Evolutionary conservation across 2,113 vertebrate species (phyloP), one percentile per base, ranked within the genome.

Genomic region (Carassius auratus): DNA sequence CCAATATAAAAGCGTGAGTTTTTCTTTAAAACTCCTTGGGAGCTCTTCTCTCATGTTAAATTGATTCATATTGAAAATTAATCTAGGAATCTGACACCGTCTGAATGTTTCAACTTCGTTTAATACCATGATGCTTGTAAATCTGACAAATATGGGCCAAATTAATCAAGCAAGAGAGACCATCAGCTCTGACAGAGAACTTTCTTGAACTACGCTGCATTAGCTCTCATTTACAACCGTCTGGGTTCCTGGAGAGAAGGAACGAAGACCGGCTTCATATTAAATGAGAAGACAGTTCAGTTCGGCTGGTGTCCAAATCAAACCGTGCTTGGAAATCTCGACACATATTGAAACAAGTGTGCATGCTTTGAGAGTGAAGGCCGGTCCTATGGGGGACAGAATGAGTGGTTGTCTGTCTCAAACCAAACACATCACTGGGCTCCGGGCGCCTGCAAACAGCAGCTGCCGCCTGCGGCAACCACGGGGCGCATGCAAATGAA

Each of bases 401-500:
- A 74, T 83, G 85, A 89, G 83, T 89, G 84, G 89, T 90, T 84
- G 88, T 85, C 82, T 86, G 75, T 81, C 79, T 89, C 85, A 85
- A 90, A 87, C 76, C 86, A 85, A 91, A 76, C 85, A 87, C 89
- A 85, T 83, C 83, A 79, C 85, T 59, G 81, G 79, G 84, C 82
- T 79, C 80, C 5, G 33, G 86, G 82, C 87, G 48, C 52, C 85
- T 68, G 62, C 76, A 42, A 66, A 74, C 64, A 77, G 88, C 89
- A 90, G 87, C 90, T 89, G 89, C 57, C 68, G 88, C 87, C 86
- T 52, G 81, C 68, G 15, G 83, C 84, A 61, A 87, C 55, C 36
- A 68, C 80, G 33, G 80, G 75, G 74, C 76, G 59, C 84, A 89
- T 90, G 88, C 87, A 88, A 92, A 92, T 90, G 85, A 89, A 91